Evolutionary conservation across 2,888 invertebrate genomes (phyloP).

Genomic region (Orchesellides sinensis): DNA sequence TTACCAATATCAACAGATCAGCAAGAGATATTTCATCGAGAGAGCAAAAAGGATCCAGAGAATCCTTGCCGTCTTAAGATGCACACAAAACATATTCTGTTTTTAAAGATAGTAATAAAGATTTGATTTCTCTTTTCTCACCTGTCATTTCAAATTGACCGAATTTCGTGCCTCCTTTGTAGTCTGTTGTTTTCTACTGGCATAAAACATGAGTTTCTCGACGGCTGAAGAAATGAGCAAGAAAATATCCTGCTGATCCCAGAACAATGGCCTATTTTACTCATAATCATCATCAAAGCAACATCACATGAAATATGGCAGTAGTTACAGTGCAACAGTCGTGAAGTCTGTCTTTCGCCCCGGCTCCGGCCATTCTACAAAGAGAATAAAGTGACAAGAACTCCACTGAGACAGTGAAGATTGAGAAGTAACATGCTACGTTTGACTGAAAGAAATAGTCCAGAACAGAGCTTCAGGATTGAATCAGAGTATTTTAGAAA

Average conservation of each 20-base stretch:
- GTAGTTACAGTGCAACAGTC: constrained; percentile 25
- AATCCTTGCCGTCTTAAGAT: no score
- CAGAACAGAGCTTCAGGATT: neutral
- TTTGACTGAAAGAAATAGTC: constrained; percentile 3
- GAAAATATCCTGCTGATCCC: constrained; percentile 37
- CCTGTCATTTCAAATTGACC: constrained; percentile 53
- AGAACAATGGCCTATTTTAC: constrained; percentile 64
- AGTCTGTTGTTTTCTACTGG: neutral
- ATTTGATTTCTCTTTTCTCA: constrained; percentile 53
- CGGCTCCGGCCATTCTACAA: constrained; percentile 18
- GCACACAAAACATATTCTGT: no score
- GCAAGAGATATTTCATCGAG: constrained; percentile 35
- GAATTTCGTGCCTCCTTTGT: constrained; percentile 24
- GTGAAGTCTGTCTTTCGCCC: neutral
- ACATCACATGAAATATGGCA: constrained; percentile 48
- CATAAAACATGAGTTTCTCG: neutral
- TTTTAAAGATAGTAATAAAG: constrained; percentile 46
- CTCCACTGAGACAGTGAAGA: constrained; percentile 28
- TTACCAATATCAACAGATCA: constrained; percentile 59
- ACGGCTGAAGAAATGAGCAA: constrained; percentile 6
- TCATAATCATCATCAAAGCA: neutral
- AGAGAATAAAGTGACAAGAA: constrained; percentile 53
- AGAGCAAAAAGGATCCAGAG: no score
- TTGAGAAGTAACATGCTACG: constrained; percentile 22
- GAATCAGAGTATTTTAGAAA: no score